Conservation (phyloP, 2,888 invertebrate genomes). For the Catocala fraxini region DNA sequence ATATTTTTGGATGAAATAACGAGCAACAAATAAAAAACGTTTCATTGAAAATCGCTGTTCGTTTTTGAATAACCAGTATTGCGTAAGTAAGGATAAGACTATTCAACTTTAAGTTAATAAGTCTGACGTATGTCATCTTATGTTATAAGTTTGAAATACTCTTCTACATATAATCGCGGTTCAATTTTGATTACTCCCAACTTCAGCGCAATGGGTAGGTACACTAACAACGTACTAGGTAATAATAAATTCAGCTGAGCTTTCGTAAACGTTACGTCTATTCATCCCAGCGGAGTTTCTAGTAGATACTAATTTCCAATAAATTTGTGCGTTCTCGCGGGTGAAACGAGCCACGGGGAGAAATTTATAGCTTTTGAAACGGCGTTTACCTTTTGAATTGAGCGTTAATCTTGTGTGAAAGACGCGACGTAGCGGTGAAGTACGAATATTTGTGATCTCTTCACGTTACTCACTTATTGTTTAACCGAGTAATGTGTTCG, state of each 20-base stretch:
- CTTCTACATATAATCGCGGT: neutral
- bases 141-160: too few species aligned
- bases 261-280: constrained; percentile 54
- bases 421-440: constrained; percentile 67
- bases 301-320: constrained; percentile 81
- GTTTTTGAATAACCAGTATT: too few species aligned
- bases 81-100: neutral
- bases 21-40: too few species aligned
- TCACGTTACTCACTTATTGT: constrained; percentile 36
- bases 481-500: constrained; percentile 27
- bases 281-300: constrained; percentile 67
- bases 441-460: constrained; percentile 61
- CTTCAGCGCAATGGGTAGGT: neutral
- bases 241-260: constrained; percentile 50
- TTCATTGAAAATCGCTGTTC: too few species aligned
- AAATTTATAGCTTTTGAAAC: constrained; percentile 83
- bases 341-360: constrained; percentile 76
- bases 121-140: too few species aligned
- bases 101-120: neutral
- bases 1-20: too few species aligned
- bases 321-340: constrained; percentile 82
- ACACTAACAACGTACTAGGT: constrained; percentile 6
- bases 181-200: constrained; percentile 22
- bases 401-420: constrained; percentile 85
- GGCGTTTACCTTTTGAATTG: constrained; percentile 82